A percentile compares a stretch with the other conserved stretches of the same genome.
Evolutionary conservation across 2,888 invertebrate genomes (phyloP).

Genomic region (Thyatira batis): DNA sequence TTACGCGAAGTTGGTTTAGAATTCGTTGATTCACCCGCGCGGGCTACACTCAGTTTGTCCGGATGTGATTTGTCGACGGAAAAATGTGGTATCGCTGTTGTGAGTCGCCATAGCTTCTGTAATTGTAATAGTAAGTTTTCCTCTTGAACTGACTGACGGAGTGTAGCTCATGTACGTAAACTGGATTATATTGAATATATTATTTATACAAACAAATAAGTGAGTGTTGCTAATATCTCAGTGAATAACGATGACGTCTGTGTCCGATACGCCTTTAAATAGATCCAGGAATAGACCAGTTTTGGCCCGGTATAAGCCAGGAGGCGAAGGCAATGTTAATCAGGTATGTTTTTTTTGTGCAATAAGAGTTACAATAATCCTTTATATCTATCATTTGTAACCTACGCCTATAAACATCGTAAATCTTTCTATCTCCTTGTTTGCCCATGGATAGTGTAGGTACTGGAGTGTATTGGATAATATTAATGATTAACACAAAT

Average conservation of each 20-base stretch:
- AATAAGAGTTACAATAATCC: too few species aligned
- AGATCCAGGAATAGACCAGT: slow-evolving; percentile 72
- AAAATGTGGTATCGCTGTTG: slow-evolving; percentile 76
- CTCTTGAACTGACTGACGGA: slow-evolving; percentile 58
- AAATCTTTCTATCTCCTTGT: too few species aligned
- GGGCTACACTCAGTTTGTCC: slow-evolving; percentile 62
- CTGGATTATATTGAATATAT: slow-evolving; percentile 7
- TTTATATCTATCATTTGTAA: too few species aligned
- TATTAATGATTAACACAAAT: too few species aligned
- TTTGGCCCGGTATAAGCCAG: slow-evolving; percentile 68
- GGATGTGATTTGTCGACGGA: slow-evolving; percentile 81
- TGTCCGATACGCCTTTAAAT: slow-evolving; percentile 68
- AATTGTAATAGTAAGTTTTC: slow-evolving; percentile 74
- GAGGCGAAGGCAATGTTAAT: slow-evolving; percentile 43
- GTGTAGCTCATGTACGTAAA: slow-evolving; percentile 25
- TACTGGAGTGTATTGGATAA: too few species aligned
- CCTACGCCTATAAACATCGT: too few species aligned
- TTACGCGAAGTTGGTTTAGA: slow-evolving; percentile 53
- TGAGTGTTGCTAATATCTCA: slow-evolving; percentile 8
- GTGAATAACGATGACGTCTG: slow-evolving; percentile 56
- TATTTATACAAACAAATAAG: neutral
- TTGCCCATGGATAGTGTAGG: too few species aligned
- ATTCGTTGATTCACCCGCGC: slow-evolving; percentile 71
- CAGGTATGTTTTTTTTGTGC: too few species aligned
- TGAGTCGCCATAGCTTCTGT: slow-evolving; percentile 58